phyloP scores from a whole-genome alignment of 2,888 invertebrate genomes.

The Nineta flava region DNA sequence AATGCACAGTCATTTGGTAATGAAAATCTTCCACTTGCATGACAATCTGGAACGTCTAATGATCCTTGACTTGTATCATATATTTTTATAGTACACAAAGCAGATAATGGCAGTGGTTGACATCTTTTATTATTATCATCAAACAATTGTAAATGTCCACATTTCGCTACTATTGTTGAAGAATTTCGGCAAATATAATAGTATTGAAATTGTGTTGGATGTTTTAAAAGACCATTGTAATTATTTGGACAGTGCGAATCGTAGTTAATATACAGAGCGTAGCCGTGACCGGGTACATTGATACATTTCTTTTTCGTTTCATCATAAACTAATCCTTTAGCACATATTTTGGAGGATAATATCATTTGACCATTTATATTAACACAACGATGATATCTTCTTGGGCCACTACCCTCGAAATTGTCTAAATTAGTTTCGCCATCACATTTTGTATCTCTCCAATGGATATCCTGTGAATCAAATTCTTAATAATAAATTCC shows the following conservation, averaged over 20 bases:
- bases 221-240: constrained; percentile 23
- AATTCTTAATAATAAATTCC: too few species aligned
- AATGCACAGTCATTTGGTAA: constrained; percentile 22
- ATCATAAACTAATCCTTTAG: constrained; percentile 21
- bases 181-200: constrained; percentile 29
- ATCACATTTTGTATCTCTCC: not conserved
- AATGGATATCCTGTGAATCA: not conserved
- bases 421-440: not conserved
- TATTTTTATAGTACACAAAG: constrained; percentile 11
- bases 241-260: constrained; percentile 22
- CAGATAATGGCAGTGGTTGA: not conserved
- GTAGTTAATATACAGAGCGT: constrained; percentile 14
- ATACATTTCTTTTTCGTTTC: constrained; percentile 18
- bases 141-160: constrained; percentile 22
- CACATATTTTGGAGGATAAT: constrained; percentile 8
- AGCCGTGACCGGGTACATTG: constrained; percentile 27
- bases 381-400: not conserved
- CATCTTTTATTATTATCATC: constrained; percentile 16
- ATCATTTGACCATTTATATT: not conserved
- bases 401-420: not conserved
- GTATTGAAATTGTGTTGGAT: constrained; percentile 25
- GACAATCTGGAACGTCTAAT: constrained; percentile 18
- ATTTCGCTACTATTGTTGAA: constrained; percentile 27
- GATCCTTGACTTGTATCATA: constrained; percentile 15
- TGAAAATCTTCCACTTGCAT: constrained; percentile 23